Base-by-base conservation (phyloP, 2,888 invertebrate species). In the Heliconius charithonia region DNA sequence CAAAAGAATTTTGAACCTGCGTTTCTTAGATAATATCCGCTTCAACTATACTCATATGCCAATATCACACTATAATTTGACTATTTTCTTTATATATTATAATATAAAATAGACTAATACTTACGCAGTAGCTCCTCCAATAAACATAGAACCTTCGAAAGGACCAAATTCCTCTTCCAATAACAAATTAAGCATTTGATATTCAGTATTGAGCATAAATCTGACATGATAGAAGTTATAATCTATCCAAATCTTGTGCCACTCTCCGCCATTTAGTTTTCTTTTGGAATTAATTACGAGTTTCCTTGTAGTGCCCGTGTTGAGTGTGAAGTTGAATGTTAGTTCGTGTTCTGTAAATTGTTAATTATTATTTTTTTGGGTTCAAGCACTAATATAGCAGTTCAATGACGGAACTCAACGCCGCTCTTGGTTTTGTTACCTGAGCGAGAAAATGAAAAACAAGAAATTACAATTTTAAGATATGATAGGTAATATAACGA, bases 181-280 rank as follows among this genome's bases (percentile, higher is more conserved):
- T 83, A 97, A 93, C 78, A 98, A 93, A 91, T 98, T 97, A 32
- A 98, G 96, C 97, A 98, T 98, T 93, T 97, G 97, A 87, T 97
- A 97, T 87, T 98, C 97, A 59, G 97, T 97, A 88, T 98, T 98
- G 83, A 98, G 97, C 97, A 98, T 98, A 88, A 98, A 98, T 82
- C 98, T 95, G 59, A 98, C 98, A 89, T 98, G 98, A 90, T 98
- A 98, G 89, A 97, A 97, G 92, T 98, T 98, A 89, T 98, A 98
- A 93, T 99, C 98, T 81, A 99, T 98, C 97, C 98, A 98, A 83
- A 99, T 97, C 92, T 98, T 98, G 90, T 99, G 99, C 99, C 99
- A 99, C 89, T 98, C 98, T 1, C 98, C 99, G 75, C 97, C 97
- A 89, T 98, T 98, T 72, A 99, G 95, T 88, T 97, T 97, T 70